Conservation (phyloP, 2,113 vertebrate species). For the Toxostoma redivivum region DNA sequence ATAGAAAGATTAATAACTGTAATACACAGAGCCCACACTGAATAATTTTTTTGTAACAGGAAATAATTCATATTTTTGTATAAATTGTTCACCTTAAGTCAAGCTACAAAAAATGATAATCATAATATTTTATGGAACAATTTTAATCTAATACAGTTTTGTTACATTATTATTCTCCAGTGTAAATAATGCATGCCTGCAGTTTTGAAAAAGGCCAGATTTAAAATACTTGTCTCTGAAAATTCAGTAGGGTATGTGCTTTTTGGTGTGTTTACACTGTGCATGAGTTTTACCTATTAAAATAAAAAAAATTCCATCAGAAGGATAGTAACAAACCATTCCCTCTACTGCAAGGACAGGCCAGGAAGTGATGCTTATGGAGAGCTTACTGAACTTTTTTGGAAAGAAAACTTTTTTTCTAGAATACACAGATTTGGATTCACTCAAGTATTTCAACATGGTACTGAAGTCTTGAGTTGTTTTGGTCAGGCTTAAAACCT, state of each 20-base stretch:
- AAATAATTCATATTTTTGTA: conserved; percentile 74
- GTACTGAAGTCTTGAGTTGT: not conserved
- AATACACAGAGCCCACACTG: conserved; percentile 67
- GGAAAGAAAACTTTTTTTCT: not conserved
- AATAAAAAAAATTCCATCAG: not conserved
- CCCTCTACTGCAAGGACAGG: not conserved
- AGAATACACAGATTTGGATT: not conserved
- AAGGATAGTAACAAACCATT: not conserved
- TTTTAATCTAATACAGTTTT: conserved; percentile 57
- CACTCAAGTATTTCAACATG: not conserved
- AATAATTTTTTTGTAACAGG: conserved; percentile 69
- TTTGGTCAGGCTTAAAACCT: not conserved
- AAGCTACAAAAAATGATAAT: conserved; percentile 59
- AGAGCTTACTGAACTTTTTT: not conserved
- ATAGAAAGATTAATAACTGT: conserved; percentile 79
- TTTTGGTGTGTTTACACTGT: not conserved
- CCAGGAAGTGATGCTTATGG: not conserved
- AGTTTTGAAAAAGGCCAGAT: conserved; percentile 6
- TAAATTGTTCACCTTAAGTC: conserved; percentile 64
- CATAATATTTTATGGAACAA: conserved; percentile 67
- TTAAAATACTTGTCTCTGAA: conserved; percentile 32
- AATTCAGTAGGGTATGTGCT: not conserved
- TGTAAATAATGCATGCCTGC: conserved; percentile 46
- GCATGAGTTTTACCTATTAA: not conserved
- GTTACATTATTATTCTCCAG: conserved; percentile 30